Percentiles rank a stretch among this genome's conserved stretches.
Conservation (phyloP, 2,113 vertebrate species). For the Pygoscelis adeliae region DNA sequence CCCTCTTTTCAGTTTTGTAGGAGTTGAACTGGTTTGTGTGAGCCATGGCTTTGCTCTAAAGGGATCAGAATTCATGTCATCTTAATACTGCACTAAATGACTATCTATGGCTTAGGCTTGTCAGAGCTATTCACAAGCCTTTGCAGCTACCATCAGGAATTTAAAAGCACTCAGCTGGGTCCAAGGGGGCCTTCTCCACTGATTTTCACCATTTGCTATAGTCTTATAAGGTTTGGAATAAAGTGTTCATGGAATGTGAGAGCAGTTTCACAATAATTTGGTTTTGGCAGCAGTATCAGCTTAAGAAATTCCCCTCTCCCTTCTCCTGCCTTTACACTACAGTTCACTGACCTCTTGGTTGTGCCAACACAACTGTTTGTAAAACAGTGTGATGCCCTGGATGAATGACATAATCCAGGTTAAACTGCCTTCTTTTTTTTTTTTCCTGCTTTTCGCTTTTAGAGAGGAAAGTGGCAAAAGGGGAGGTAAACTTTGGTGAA, state of each 20-base stretch:
- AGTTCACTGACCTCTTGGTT: neutral
- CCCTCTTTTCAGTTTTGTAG: neutral
- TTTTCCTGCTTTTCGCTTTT: neutral
- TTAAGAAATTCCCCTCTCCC: constrained; percentile 20
- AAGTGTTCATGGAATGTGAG: neutral
- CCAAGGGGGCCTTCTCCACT: neutral
- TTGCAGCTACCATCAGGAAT: neutral
- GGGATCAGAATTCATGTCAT: neutral
- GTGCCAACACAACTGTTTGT: constrained; percentile 23
- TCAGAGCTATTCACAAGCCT: neutral
- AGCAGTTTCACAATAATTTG: constrained; percentile 31
- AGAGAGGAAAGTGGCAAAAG: neutral
- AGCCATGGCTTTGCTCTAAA: neutral
- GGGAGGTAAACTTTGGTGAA: neutral
- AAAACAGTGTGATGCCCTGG: neutral
- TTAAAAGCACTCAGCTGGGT: neutral
- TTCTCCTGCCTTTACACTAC: neutral
- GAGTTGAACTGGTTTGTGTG: neutral
- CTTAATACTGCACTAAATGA: neutral
- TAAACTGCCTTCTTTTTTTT: neutral
- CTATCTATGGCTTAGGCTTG: neutral
- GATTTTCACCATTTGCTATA: neutral
- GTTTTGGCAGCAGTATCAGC: neutral
- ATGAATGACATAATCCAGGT: neutral
- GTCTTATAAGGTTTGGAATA: neutral